Base-by-base conservation (phyloP, 2,888 invertebrate genomes). In the Gonocerus acuteangulatus region DNA sequence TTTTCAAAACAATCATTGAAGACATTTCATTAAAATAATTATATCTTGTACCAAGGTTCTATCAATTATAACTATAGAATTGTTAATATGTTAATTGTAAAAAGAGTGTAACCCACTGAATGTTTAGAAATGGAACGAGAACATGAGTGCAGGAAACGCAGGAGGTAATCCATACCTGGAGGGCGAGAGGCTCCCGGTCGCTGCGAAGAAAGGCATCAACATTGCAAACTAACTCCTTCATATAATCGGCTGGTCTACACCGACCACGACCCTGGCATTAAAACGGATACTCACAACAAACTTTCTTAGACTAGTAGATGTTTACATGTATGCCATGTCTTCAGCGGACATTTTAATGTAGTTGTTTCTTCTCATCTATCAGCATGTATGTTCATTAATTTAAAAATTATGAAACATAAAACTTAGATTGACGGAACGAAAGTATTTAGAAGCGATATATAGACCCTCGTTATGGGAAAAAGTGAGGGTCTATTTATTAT, bases 151-250 rank as follows among this genome's bases (percentile, higher is more conserved):
- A n/a, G 27, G 4, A 27, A 27, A 27, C 27, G 27, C 4, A 4
- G 54, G 61, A 47, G 77, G 78, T 66, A 94, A 95, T 76, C 94
- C 94, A 9, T 95, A 82, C 72, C 78, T 94, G 70, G 80, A 80
- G 69, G 94, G 93, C 39, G 89, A 91, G 71, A 87, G 88, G 70
- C 78, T 94, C 65, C 92, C 93, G 9, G 87, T 93, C 66, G 93
- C 93, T 39, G 94, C 95, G 60, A 95, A 95, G 75, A 95, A 95
- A 76, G 91, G 92, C 69, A 86, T 85, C 72, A 83, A 86, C 71
- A 83, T 89, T 1, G 69, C 73, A 62, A 75, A 75, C 65, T 78
- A 74, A n/a, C n/a, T n/a, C n/a, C n/a, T n/a, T n/a, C n/a, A n/a
- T n/a, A n/a, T n/a, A n/a, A n/a, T n/a, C n/a, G n/a, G n/a, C n/a